Base-by-base conservation (phyloP, 2,797 vertebrate species). In the Aulostomus chinensis region DNA sequence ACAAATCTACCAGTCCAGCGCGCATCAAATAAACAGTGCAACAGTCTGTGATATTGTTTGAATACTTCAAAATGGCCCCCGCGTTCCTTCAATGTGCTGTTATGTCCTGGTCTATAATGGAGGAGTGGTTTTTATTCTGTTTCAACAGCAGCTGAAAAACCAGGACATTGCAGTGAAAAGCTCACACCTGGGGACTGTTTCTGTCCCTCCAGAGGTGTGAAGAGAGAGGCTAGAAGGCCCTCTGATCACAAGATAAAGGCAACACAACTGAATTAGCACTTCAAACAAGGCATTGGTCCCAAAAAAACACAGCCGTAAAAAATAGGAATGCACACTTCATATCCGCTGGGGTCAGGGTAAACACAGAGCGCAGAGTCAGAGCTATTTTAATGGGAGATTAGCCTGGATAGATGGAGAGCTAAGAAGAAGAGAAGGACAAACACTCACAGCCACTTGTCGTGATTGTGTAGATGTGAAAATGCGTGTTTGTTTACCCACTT, bases 251-350 rank as follows among this genome's bases (percentile, higher is more conserved):
- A 80, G 80, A 78, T 78, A 79, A 80, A 78, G 74, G 73, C 77
- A 65, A 32, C 83, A 75, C 79, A 75, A 77, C 81, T 77, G 69
- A 78, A 87, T 81, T 81, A 83, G 65, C 81, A 77, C 78, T 82
- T 84, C 82, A 82, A 82, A 86, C 77, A 64, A 58, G 53, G 52
- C 49, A 21, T 58, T 36, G 68, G 54, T 58, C 63, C 26, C 3
- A 36, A 53, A 56, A 15, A n/a, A 0, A 3, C 1, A 2, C 1
- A 10, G 52, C n/a, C n/a, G n/a, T n/a, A n/a, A 26, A 66, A 58
- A 69, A 73, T 13, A 38, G 49, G 15, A 52, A 68, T n/a, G n/a
- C 55, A 57, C 69, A 65, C 75, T 78, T 82, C 80, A 83, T 68
- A 73, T 84, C 77, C 57, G 34, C 45, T 40, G 14, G 53, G 81